Evolutionary conservation across 2,113 vertebrate species (phyloP), one percentile per base, ranked within the genome.

Genomic region (Perca fluviatilis): DNA sequence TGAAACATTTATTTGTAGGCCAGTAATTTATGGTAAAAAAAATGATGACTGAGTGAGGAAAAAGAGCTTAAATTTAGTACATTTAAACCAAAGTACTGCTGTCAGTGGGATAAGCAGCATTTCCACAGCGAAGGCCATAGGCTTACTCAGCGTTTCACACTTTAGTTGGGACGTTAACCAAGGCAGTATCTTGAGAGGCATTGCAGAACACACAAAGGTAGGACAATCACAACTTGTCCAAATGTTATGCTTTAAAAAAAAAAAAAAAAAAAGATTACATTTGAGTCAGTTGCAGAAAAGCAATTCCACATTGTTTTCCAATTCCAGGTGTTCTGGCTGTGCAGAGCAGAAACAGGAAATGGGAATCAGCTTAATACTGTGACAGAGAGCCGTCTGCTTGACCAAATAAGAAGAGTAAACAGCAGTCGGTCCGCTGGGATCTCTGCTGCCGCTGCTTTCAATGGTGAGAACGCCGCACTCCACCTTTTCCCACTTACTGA

Each of bases 401-500:
- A 72, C 64, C 82, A 71, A 78, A 80, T 58, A 19, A 74, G 15
- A 77, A 65, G 73, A 58, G 80, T 64, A 54, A 80, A 77, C 68
- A 60, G 47, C 5, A 82, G 67, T 51, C 23, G 5, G 70, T 74
- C 83, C 46, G 13, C 64, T 67, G 76, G 86, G 78, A 90, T 73
- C 68, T 25, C 53, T 67, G 80, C 79, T 62, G 70, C 64, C 46
- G 72, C 71, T 60, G 71, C 57, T 68, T 89, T 88, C 77, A 90
- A 79, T 83, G 79, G 78, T 82, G 86, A 89, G 86, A 91, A 86
- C 36, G 19, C 19, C 74, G 76, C 70, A 82, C 51, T 78, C 77
- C 62, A 78, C 33, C 51, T 84, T 77, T 89, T 89, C 87, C 83
- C 88, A 90, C 67, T 80, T 84, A 65, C 80, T 80, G 67, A 87